Evolutionary conservation across 2,797 vertebrate species (phyloP), one percentile per base, ranked within the genome.

Genomic region (Gallinago nigripennis): DNA sequence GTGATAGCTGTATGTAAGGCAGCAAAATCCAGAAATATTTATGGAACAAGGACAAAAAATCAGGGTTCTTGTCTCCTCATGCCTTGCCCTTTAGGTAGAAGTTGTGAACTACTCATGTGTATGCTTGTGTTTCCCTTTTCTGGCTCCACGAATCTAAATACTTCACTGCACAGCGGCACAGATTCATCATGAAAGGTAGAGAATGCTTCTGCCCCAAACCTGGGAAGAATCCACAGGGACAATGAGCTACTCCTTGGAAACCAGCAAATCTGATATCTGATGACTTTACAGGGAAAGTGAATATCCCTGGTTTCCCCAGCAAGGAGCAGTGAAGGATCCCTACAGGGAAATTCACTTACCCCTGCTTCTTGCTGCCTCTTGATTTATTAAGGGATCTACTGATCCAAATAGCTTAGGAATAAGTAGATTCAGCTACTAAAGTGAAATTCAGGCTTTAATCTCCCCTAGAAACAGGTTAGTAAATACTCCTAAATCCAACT

Each of bases 401-500:
- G 77, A 73, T 84, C 57, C 70, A 82, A 77, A 77, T 68, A 73
- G 43, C 68, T 94, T 88, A 56, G 28, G 20, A 88, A 23, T 63
- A 77, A 90, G 48, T 31, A 48, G 68, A 60, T 73, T 82, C 53
- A 79, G 60, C 30, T 88, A 86, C 71, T 50, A 41, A 88, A 90
- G 39, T 80, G 64, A 88, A 84, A 92, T 45, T 25, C 70, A 71
- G 15, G 24, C 76, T 45, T 43, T 91, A 82, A 94, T 76, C 94
- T 92, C 39, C 41, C 68, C 75, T 88, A 77, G 80, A 94, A 94
- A 80, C n/a, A 77, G 33, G 46, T 90, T 82, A 92, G 68, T 73
- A 90, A 91, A 86, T 82, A 83, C 50, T 68, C 39, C 58, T 88
- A 79, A 91, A 50, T 72, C 64, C 51, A 84, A 70, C 68, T 76